Evolutionary conservation across 1,140 invertebrate genomes (phyloP).

Genomic region (Hyles euphorbiae): DNA sequence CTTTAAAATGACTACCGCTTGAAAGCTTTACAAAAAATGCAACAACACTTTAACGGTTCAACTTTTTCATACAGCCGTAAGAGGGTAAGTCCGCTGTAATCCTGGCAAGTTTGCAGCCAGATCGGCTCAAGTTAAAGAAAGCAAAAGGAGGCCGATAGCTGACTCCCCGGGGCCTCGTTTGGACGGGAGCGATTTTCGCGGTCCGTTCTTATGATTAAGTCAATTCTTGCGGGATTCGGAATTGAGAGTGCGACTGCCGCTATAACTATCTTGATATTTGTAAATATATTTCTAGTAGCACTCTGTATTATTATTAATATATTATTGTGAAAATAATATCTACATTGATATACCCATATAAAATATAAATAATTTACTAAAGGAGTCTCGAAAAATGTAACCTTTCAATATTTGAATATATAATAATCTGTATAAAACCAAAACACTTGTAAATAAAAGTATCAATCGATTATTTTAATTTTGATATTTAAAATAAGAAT

Average conservation of each 20-base stretch:
- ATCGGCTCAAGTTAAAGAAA: conserved; percentile 26
- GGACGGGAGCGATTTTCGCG: conserved; percentile 61
- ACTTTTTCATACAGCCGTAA: conserved; percentile 22
- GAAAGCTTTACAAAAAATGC: conserved; percentile 21
- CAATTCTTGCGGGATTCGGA: conserved; percentile 49
- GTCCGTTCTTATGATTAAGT: conserved; percentile 70
- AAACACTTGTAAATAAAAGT: too few species aligned
- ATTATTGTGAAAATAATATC: too few species aligned
- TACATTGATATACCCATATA: too few species aligned
- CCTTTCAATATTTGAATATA: too few species aligned
- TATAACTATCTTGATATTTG: too few species aligned
- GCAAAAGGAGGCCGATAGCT: conserved; percentile 30
- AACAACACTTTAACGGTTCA: conserved; percentile 26
- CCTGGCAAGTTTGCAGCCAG: conserved; percentile 28
- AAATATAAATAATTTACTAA: too few species aligned
- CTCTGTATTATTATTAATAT: too few species aligned
- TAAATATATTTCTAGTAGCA: too few species aligned
- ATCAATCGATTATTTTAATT: too few species aligned
- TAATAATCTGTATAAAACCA: too few species aligned
- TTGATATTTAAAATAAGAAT: too few species aligned
- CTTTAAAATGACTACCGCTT: conserved; percentile 17
- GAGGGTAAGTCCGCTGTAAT: conserved; percentile 30
- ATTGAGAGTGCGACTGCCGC: conserved; percentile 9
- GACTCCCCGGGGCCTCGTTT: conserved; percentile 58
- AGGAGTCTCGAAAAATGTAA: too few species aligned